Evolutionary conservation across 1,140 invertebrate genomes (phyloP), one percentile per base, ranked within the genome.

Genomic region (Zaprionus kolodkinae): DNA sequence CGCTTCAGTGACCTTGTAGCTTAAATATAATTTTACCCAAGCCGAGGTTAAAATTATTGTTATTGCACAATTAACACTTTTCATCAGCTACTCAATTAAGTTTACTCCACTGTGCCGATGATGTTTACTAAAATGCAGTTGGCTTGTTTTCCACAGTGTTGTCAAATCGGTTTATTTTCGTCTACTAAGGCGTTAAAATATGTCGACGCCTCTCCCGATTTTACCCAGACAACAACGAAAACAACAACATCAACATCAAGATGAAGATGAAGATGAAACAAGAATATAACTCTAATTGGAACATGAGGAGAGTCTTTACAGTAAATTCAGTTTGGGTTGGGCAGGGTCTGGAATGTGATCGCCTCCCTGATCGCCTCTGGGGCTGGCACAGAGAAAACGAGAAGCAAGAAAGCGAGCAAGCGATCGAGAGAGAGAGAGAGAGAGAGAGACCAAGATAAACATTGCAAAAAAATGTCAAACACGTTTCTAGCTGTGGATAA

Each of bases 71-170:
- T 40, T 40, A 40, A 40, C 6, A n/a, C 13, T 40, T n/a, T 40
- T 2, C 12, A 13, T 45, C 15, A 15, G n/a, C 45, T 48, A 4
- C 15, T 48, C 17, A 17, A 11, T 2, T 0, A 1, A 10, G n/a
- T 17, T 45, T 45, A 7, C n/a, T 10, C 45, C 45, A 50, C 45
- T 50, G 35, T 17, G 52, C 45, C 60, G 62, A 70, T 80, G 73
- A 76, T 76, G 81, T 69, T 78, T 76, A 87, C 76, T 70, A 68
- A 76, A 88, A 86, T 83, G 72, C 76, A 81, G 77, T 85, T 89
- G 45, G 74, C 45, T 13, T 35, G 40, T 80, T 79, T 78, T 61
- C 40, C 67, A 72, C 84, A 80, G 84, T 80, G 85, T 87, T 89
- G 84, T 78, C 81, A 89, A 83, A 88, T 86, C 36, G 62, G 38